Conservation (phyloP, 1,140 invertebrate genomes). For the Stegodyphus dumicola region DNA sequence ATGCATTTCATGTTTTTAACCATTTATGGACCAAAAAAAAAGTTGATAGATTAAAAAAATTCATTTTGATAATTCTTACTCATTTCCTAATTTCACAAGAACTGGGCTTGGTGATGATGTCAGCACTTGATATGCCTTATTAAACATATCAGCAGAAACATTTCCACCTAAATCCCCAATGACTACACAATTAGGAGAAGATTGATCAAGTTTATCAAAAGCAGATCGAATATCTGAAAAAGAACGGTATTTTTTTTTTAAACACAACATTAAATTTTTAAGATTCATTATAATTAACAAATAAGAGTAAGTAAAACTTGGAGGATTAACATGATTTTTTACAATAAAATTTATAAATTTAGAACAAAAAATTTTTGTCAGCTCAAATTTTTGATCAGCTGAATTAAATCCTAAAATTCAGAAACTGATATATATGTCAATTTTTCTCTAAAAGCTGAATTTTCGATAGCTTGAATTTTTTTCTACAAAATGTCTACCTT, state of each 20-base stretch:
- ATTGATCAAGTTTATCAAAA: slow-evolving; percentile 69
- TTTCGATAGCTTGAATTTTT: no score
- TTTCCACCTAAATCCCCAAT: slow-evolving; percentile 72
- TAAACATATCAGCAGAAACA: slow-evolving; percentile 73
- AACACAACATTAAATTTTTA: background rate
- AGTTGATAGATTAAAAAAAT: background rate
- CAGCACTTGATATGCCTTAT: slow-evolving; percentile 72
- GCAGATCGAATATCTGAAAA: slow-evolving; percentile 69
- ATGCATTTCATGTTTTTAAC: no score
- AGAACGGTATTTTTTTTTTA: slow-evolving; percentile 9
- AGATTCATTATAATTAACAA: no score
- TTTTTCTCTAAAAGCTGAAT: no score
- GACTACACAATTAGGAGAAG: slow-evolving; percentile 74
- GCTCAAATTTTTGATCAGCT: no score
- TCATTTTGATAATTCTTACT: slow-evolving; percentile 65
- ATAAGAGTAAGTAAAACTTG: background rate
- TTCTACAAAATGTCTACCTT: slow-evolving; percentile 65
- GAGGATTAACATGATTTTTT: no score
- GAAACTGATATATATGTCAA: no score
- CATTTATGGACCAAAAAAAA: no score
- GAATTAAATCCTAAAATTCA: no score
- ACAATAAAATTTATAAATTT: no score
- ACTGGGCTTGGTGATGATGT: slow-evolving; percentile 68
- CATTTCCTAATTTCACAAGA: slow-evolving; percentile 72
- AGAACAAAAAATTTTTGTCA: no score